phyloP scores from a whole-genome alignment of 2,888 invertebrate genomes.

The Strigamia maritima region DNA sequence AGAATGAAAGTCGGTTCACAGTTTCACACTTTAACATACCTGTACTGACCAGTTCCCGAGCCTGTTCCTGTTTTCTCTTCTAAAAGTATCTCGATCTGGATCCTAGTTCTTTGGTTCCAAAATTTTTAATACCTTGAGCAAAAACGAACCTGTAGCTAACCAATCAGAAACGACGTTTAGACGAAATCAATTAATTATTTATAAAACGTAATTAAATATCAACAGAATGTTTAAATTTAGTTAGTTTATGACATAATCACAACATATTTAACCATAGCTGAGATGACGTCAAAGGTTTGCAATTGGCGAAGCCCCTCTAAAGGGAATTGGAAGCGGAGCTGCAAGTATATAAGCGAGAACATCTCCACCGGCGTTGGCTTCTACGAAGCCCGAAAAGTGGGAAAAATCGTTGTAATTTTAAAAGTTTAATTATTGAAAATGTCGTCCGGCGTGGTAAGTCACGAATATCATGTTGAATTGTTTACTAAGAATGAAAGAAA shows the following conservation, averaged over 20 bases:
- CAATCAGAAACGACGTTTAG: too few relatives aligned
- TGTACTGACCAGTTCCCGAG: too few relatives aligned
- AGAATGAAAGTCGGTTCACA: too few relatives aligned
- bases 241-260: background rate
- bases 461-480: conserved; percentile 8
- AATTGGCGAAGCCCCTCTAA: conserved; percentile 36
- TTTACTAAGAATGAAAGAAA: conserved; percentile 10
- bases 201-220: too few relatives aligned
- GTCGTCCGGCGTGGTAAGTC: conserved; percentile 37
- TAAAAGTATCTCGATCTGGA: too few relatives aligned
- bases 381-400: conserved; percentile 38
- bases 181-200: too few relatives aligned
- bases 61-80: too few relatives aligned
- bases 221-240: background rate
- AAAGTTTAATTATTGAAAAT: conserved; percentile 33
- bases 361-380: conserved; percentile 39
- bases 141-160: too few relatives aligned
- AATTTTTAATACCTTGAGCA: too few relatives aligned
- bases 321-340: background rate
- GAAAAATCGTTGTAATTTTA: conserved; percentile 9
- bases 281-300: background rate
- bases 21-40: too few relatives aligned
- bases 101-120: too few relatives aligned
- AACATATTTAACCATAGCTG: background rate
- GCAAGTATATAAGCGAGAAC: conserved; percentile 41